Conservation (phyloP, 2,888 invertebrate species). For the Limnephilus rhombicus region DNA sequence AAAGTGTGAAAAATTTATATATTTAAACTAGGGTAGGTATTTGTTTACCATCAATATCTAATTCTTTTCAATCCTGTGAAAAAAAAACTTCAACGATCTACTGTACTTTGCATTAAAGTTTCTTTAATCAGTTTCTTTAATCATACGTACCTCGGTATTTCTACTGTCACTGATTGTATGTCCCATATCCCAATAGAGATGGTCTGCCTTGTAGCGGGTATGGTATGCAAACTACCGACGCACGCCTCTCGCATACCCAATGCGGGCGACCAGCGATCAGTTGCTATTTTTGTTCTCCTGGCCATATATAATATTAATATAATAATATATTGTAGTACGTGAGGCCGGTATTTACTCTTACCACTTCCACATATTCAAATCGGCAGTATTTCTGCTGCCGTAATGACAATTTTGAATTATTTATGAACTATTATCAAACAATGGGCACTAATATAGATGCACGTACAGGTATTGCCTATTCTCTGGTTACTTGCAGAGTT, state of each 20-base stretch:
- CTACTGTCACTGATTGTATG: neutral
- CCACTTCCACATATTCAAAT: slow-evolving; percentile 38
- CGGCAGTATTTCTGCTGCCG: slow-evolving; percentile 2
- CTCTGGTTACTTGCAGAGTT: neutral
- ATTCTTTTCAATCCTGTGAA: neutral
- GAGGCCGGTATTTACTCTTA: slow-evolving; percentile 24
- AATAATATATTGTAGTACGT: slow-evolving; percentile 38
- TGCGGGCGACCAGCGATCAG: neutral
- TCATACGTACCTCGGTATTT: neutral
- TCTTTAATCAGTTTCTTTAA: neutral
- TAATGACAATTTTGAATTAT: slow-evolving; percentile 29
- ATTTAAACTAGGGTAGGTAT: neutral
- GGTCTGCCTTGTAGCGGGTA: slow-evolving; percentile 21
- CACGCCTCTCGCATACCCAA: slow-evolving; percentile 51
- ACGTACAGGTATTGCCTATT: neutral
- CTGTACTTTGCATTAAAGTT: neutral
- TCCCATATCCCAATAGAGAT: slow-evolving; percentile 16
- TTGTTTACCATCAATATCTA: neutral
- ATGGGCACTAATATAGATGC: neutral
- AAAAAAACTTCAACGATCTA: neutral
- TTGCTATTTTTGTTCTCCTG: slow-evolving; percentile 53
- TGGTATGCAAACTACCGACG: slow-evolving; percentile 55
- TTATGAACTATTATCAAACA: neutral
- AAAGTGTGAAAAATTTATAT: neutral
- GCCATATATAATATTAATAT: neutral